Conservation (phyloP, 2,797 vertebrate species). For the Trachops cirrhosus region DNA sequence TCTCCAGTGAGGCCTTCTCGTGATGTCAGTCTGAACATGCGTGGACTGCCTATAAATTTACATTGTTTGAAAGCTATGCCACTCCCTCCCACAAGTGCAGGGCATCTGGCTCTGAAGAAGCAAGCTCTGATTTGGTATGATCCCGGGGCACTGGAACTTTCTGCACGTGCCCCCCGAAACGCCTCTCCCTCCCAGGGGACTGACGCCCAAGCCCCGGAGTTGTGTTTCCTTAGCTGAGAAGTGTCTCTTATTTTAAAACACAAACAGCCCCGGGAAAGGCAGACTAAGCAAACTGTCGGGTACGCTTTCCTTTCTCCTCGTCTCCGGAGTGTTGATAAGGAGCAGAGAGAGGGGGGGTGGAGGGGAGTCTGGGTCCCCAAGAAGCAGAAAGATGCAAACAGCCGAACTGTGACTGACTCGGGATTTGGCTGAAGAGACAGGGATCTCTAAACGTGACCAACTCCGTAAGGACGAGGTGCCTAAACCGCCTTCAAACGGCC, state of each 20-base stretch:
- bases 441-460: slow-evolving; percentile 31
- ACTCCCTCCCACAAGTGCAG: neutral
- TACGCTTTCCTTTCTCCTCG: neutral
- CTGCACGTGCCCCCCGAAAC: neutral
- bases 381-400: neutral
- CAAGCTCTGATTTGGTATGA: accelerated
- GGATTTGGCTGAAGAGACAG: neutral
- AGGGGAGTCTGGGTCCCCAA: too few species aligned
- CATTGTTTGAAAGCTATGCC: neutral
- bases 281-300: neutral
- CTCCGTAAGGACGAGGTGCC: neutral
- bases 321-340: neutral
- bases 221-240: neutral
- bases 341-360: too few species aligned
- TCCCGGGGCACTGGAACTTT: neutral
- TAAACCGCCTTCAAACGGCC: neutral
- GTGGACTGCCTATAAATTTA: neutral
- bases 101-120: neutral
- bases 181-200: neutral
- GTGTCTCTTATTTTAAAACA: neutral
- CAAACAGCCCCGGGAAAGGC: neutral
- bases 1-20: too few species aligned
- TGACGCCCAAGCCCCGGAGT: neutral
- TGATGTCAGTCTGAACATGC: neutral
- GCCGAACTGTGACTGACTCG: neutral